phyloP scores from a whole-genome alignment of 35 echinoderm and acorn worm species.

The Holothuria glaberrima region DNA sequence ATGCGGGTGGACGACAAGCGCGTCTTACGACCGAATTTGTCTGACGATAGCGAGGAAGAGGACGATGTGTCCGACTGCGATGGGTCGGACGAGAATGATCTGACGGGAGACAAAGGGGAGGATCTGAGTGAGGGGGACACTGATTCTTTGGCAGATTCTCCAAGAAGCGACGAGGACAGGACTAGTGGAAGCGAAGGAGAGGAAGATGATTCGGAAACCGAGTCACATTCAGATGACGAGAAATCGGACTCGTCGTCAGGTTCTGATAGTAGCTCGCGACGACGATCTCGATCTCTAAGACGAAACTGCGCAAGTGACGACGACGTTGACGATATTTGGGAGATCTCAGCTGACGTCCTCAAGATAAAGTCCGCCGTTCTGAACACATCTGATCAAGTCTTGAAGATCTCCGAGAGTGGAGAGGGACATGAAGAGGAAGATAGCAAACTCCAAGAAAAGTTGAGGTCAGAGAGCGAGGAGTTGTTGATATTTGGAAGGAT shows the following conservation, averaged over 20 bases:
- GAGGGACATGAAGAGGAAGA: background rate
- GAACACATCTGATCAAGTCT: background rate
- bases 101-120: background rate
- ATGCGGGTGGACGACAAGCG: conserved; percentile 10
- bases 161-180: background rate
- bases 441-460: background rate
- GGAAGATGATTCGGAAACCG: background rate
- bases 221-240: background rate
- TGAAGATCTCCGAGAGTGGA: conserved; percentile 31
- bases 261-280: background rate
- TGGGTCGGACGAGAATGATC: background rate
- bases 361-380: background rate
- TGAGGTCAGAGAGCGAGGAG: conserved; percentile 14
- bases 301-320: conserved; percentile 47
- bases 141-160: background rate
- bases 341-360: conserved; percentile 12
- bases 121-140: background rate
- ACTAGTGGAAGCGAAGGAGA: background rate
- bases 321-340: conserved; percentile 46
- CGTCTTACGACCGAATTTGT: conserved; percentile 22
- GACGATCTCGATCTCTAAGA: background rate
- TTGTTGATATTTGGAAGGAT: conserved; percentile 46
- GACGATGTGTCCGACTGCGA: background rate
- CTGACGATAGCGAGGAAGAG: background rate
- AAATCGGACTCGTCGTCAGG: background rate